Evolutionary conservation across 2,797 vertebrate genomes (phyloP), one percentile per base, ranked within the genome.

Genomic region (Gymnothorax reevesii): DNA sequence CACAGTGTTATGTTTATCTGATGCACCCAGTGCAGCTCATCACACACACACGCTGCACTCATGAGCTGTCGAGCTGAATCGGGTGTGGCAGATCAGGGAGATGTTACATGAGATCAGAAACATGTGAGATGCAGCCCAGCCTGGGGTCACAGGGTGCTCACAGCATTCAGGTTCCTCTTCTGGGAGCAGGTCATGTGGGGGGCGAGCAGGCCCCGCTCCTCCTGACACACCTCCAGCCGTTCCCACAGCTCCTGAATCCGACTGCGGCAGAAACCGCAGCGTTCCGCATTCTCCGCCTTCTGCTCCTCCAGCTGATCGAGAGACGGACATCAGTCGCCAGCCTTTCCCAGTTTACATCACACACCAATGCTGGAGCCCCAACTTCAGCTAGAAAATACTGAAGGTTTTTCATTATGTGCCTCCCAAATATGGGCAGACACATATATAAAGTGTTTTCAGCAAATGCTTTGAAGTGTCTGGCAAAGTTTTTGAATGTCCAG

Each of bases 221-320:
- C 96, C 10, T 87, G 90, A 0, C 97, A 94, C 85, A 96, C 86
- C 64, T 97, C 95, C 90, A 99, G 93, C 88, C 97, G 92, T 1
- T 98, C 96, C 98, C 98, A 99, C 22, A 99, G 96, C 0, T 94
- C 93, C 0, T 83, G 4, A 60, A 99, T 97, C 83, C 96, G 96
- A 62, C 91, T 57, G 0, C 96, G 96, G 84, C 97, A 92, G 17
- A 94, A 94, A 0, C 90, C 57, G 12, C 97, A 98, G 6, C 88
- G 69, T 0, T 90, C 92, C 83, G 97, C 96, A 0, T 96, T 97
- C 90, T 97, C 94, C 22, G 92, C 91, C 52, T 94, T 97, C 42
- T 69, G 92, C 4, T 92, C 89, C 89, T 98, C 95, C 88, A 99
- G 93, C 98, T 99, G 87, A 25, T 86, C 88, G 83, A 13, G 82